Percentiles rank a stretch among this genome's conserved stretches.
phyloP scores from a whole-genome alignment of 2,888 invertebrate genomes.

The Cotesia congregata region DNA sequence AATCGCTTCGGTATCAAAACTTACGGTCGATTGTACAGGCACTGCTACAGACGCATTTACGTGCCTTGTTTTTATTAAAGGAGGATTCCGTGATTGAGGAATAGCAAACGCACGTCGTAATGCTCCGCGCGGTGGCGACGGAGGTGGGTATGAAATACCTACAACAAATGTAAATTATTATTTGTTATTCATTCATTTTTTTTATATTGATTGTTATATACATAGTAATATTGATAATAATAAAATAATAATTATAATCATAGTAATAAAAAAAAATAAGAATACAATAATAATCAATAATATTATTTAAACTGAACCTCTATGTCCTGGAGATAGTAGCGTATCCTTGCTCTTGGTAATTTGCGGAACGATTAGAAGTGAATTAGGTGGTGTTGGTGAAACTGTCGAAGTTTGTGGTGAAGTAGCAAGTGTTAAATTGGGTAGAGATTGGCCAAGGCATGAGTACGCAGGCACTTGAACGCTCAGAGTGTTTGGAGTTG shows the following conservation, averaged over 20 bases:
- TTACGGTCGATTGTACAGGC: conserved; percentile 59
- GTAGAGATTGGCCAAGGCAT: conserved; percentile 83
- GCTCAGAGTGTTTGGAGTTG: conserved; percentile 80
- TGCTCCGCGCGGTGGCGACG: conserved; percentile 76
- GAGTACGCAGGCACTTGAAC: conserved; percentile 79
- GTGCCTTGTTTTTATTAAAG: conserved; percentile 84
- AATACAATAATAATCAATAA: not conserved
- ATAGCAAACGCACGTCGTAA: conserved; percentile 75
- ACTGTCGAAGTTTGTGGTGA: conserved; percentile 68
- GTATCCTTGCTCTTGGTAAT: conserved; percentile 70
- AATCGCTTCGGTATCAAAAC: conserved; percentile 63
- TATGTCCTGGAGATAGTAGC: conserved; percentile 68
- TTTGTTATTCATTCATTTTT: conserved; percentile 35
- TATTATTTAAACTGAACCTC: conserved; percentile 56
- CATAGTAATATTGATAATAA: not conserved
- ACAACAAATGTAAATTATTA: conserved; percentile 17
- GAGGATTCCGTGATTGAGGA: conserved; percentile 82
- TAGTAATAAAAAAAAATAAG: conserved; percentile 2
- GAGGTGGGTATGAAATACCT: conserved; percentile 87
- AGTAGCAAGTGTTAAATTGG: conserved; percentile 76
- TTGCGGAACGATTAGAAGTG: conserved; percentile 69
- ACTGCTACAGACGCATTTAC: conserved; percentile 73
- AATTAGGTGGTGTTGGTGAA: conserved; percentile 68
- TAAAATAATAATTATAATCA: not conserved
- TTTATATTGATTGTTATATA: not conserved